Conservation (phyloP, 2,113 vertebrate genomes). For the Plecotus auritus region DNA sequence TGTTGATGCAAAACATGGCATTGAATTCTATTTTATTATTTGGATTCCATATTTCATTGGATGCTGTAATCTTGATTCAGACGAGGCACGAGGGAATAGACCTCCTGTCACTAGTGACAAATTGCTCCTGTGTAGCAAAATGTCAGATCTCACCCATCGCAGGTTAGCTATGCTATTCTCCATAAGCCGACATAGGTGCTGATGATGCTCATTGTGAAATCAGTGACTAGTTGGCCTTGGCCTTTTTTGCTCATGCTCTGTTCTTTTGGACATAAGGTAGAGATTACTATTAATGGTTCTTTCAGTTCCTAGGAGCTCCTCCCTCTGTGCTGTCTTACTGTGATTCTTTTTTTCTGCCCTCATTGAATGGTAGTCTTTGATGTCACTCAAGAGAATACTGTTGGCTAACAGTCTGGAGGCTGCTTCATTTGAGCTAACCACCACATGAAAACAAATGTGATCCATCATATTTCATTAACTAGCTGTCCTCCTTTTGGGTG, state of each 20-base stretch:
- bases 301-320: conserved; percentile 75
- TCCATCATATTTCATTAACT: conserved; percentile 85
- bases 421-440: conserved; percentile 83
- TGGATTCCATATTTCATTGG: conserved; percentile 37
- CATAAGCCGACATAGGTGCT: background rate
- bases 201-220: conserved; percentile 35
- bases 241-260: conserved; percentile 37
- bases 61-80: conserved; percentile 44
- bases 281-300: conserved; percentile 80
- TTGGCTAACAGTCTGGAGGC: conserved; percentile 85
- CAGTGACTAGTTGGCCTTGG: conserved; percentile 17
- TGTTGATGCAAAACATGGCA: conserved; percentile 58
- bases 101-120: background rate
- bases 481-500: conserved; percentile 79
- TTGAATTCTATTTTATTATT: conserved; percentile 52
- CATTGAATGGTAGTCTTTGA: conserved; percentile 82
- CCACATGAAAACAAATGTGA: conserved; percentile 84
- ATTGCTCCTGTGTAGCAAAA: background rate
- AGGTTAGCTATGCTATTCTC: background rate
- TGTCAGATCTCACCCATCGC: background rate
- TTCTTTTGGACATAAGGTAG: conserved; percentile 78
- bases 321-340: conserved; percentile 74
- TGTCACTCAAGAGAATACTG: conserved; percentile 84
- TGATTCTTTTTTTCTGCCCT: conserved; percentile 71
- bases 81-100: background rate